Conservation (phyloP, 2,888 invertebrate species). For the Trachelus stipa region DNA sequence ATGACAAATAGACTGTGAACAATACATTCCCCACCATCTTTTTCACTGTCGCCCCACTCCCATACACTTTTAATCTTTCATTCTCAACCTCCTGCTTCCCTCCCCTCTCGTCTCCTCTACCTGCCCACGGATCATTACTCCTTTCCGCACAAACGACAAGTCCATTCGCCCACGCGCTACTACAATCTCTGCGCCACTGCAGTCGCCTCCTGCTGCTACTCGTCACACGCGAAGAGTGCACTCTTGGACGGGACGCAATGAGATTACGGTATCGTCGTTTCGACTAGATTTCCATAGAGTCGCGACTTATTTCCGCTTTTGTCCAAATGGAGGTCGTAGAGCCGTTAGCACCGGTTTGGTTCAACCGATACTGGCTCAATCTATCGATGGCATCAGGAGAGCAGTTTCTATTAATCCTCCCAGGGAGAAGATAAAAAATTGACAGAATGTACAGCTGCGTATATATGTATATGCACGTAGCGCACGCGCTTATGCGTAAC, state of each 20-base stretch:
- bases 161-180: neutral
- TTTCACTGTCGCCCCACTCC: too few species aligned
- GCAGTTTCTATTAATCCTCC: too few species aligned
- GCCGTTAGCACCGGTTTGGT: conserved; percentile 39
- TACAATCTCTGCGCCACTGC: neutral
- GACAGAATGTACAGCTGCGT: too few species aligned
- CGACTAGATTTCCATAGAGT: conserved; percentile 45
- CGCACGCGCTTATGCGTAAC: too few species aligned
- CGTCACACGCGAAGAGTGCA: neutral
- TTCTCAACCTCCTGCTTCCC: conserved; percentile 23
- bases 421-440: too few species aligned
- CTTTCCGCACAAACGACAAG: conserved; percentile 1
- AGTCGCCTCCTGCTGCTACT: neutral
- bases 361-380: too few species aligned
- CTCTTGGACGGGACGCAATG: conserved; percentile 35
- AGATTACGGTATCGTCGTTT: conserved; percentile 45
- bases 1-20: conserved; percentile 42
- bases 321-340: conserved; percentile 57
- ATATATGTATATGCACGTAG: too few species aligned
- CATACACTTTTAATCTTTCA: neutral
- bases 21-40: conserved; percentile 18
- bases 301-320: conserved; percentile 54
- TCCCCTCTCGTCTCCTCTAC: neutral
- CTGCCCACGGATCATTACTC: conserved; percentile 5
- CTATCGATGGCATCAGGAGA: too few species aligned